Evolutionary conservation across 2,888 invertebrate genomes (phyloP).

Genomic region (Eudasyphora cyanicolor): DNA sequence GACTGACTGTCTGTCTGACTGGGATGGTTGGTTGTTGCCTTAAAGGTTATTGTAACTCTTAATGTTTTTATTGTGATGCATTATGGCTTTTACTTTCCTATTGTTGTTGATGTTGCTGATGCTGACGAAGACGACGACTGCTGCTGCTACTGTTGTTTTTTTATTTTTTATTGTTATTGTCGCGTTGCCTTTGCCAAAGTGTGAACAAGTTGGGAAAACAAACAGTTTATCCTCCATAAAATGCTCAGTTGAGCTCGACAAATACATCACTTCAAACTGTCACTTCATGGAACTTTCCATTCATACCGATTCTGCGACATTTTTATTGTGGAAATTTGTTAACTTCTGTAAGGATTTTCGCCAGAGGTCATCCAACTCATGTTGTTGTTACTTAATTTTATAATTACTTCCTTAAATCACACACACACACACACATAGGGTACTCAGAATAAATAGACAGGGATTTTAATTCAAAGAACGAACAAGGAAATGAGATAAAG

Average conservation of each 20-base stretch:
- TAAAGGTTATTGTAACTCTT: slow-evolving; percentile 54
- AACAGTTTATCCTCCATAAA: neutral
- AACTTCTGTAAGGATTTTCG: neutral
- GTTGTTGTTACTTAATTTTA: no score
- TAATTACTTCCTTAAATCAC: neutral
- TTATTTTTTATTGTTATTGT: slow-evolving; percentile 17
- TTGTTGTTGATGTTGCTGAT: slow-evolving; percentile 6
- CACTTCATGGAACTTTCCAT: slow-evolving; percentile 10
- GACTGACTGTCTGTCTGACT: slow-evolving; percentile 23
- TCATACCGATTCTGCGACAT: slow-evolving; percentile 19
- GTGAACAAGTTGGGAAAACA: neutral
- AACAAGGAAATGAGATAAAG: no score
- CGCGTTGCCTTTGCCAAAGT: slow-evolving; percentile 34
- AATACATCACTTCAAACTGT: slow-evolving; percentile 5
- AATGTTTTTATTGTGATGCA: slow-evolving; percentile 39
- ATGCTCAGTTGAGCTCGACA: neutral
- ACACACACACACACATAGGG: no score
- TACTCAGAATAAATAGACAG: no score
- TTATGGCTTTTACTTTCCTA: slow-evolving; percentile 38
- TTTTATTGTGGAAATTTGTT: slow-evolving; percentile 13
- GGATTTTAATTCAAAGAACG: no score
- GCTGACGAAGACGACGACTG: no score
- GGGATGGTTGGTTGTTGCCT: slow-evolving; percentile 36
- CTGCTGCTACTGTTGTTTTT: slow-evolving; percentile 24
- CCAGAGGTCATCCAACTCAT: neutral